Base-by-base conservation (phyloP, 2,888 invertebrate genomes). In the Serrognathus titanus region DNA sequence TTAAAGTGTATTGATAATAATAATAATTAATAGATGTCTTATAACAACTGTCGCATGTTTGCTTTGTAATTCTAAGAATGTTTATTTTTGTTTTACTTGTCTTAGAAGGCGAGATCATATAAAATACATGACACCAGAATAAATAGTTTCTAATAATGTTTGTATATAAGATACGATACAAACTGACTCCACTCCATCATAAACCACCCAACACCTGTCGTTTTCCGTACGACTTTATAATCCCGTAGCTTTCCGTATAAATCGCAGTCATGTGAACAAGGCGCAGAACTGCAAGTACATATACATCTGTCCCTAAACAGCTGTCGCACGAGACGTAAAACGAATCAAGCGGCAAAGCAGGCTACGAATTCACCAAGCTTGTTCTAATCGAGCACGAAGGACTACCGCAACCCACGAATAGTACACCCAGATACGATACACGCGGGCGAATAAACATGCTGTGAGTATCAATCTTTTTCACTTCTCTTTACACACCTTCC, bases 221-320 rank as follows among this genome's bases (percentile, higher is more conserved):
- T 31, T 31, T 6, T 7, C 24, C 24, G 24, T 31, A 31, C 5
- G 24, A 31, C 24, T 31, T 31, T 31, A 6, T 31, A 31, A 31
- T 31, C 20, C 48, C 48, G 53, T 48, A 45, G 16, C 52, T 39
- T 10, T 24, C 11, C 43, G 49, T 37, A 41, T 43, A 36, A 49
- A 5, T 9, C 45, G 20, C 48, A 36, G 11, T 43, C 48, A n/a
- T 36, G 54, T 11, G 45, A 45, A 54, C 54, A 36, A 48, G 31
- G 54, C 43, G 10, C 40, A 36, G 43, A 49, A 54, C 43, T 54
- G 49, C 54, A 54, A 48, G 48, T 49, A 47, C 52, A 39, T 49
- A 54, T 54, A 54, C 54, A 54, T 54, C 54, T 54, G 54, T 54
- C 54, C 54, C 54, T 16, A 48, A 54, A 54, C 54, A 54, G 48